Conservation (phyloP, 1,140 invertebrate genomes). For the Tetranychus cinnabarinus region DNA sequence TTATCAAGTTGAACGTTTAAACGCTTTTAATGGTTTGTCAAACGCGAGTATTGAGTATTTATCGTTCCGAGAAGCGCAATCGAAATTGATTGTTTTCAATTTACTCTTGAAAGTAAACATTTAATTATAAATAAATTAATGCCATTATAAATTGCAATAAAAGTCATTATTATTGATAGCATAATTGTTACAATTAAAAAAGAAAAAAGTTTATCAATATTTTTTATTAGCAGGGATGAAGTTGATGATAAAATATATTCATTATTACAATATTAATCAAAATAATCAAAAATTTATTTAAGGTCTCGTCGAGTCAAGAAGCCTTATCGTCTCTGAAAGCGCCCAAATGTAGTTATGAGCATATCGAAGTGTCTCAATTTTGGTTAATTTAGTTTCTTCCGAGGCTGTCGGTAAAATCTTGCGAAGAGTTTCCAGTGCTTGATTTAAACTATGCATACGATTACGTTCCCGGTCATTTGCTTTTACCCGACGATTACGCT, state of each 20-base stretch:
- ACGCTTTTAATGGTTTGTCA: too few species aligned
- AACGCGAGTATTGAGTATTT: too few species aligned
- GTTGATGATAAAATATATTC: background rate
- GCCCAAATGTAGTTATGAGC: slow-evolving; percentile 29
- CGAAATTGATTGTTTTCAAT: too few species aligned
- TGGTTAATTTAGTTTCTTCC: slow-evolving; percentile 29
- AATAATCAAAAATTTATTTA: slow-evolving; percentile 29
- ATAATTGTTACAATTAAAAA: too few species aligned
- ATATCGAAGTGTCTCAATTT: slow-evolving; percentile 31
- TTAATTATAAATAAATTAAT: too few species aligned
- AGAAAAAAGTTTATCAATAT: too few species aligned
- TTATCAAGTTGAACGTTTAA: too few species aligned
- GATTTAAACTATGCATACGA: slow-evolving; percentile 30
- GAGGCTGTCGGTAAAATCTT: slow-evolving; percentile 13
- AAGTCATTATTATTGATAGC: too few species aligned
- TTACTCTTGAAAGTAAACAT: too few species aligned
- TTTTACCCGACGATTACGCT: slow-evolving; percentile 24
- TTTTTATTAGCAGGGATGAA: background rate
- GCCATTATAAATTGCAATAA: too few species aligned
- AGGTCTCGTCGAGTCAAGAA: slow-evolving; percentile 29
- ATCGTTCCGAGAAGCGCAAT: too few species aligned
- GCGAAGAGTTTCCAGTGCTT: slow-evolving; percentile 26
- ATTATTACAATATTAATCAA: background rate
- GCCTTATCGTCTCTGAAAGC: slow-evolving; percentile 21
- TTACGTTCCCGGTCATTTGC: slow-evolving; percentile 31